phyloP scores from a whole-genome alignment of 2,113 vertebrate genomes.

The Notechis scutatus region DNA sequence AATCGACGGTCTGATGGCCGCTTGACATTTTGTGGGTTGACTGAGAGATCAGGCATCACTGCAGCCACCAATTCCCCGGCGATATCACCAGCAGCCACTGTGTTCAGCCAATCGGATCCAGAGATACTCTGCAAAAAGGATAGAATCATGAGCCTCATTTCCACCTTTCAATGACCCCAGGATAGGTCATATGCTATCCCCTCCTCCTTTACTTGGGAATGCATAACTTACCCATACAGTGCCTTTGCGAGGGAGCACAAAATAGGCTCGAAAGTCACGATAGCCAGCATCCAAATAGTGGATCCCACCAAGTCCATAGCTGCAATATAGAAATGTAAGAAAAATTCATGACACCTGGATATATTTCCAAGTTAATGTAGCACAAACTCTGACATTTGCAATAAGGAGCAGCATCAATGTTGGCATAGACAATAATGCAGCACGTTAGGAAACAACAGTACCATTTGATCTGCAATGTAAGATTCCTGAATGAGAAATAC shows the following conservation, averaged over 20 bases:
- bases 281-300: constrained; percentile 87
- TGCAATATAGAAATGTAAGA: constrained; percentile 40
- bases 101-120: constrained; percentile 87
- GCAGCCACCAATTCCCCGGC: constrained; percentile 82
- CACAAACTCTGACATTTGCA: background rate
- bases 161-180: background rate
- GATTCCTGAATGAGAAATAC: background rate
- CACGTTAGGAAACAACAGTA: background rate
- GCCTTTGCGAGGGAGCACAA: constrained; percentile 79
- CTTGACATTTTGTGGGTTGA: constrained; percentile 72
- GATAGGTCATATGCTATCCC: background rate
- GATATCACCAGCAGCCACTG: constrained; percentile 75
- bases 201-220: background rate
- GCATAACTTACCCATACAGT: constrained; percentile 85
- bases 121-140: constrained; percentile 80
- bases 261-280: constrained; percentile 77
- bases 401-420: background rate
- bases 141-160: too few relatives aligned
- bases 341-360: background rate
- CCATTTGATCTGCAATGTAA: too few relatives aligned
- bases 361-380: background rate
- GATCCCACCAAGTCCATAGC: constrained; percentile 82
- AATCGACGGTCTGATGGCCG: constrained; percentile 81
- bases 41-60: constrained; percentile 73
- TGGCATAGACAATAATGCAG: background rate